phyloP scores from a whole-genome alignment of 2,888 invertebrate species.

The Drosophila percnosoma region DNA sequence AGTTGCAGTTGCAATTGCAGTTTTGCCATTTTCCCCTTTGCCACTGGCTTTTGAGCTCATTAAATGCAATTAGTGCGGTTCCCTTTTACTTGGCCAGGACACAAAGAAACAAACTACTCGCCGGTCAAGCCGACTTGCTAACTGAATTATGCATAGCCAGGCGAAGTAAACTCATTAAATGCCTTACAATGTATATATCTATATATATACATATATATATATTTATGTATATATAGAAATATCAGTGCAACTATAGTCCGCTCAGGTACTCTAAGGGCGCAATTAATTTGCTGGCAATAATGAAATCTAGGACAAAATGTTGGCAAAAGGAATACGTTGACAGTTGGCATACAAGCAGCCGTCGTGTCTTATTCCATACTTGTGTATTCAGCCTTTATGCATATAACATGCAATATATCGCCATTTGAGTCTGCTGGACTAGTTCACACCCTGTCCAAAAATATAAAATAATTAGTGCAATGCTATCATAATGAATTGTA shows the following conservation, averaged over 20 bases:
- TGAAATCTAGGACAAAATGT: conserved; percentile 78
- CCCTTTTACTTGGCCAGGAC: conserved; percentile 34
- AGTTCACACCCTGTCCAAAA: background rate
- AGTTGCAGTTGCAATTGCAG: conserved; percentile 22
- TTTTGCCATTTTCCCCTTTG: conserved; percentile 2
- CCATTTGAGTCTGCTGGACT: background rate
- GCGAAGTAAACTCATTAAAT: conserved; percentile 18
- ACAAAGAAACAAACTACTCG: conserved; percentile 32
- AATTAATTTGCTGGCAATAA: conserved; percentile 80
- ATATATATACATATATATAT: conserved; percentile 1
- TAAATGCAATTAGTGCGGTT: conserved; percentile 60
- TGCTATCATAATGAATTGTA: no score
- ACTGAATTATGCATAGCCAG: conserved; percentile 66
- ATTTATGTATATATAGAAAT: conserved; percentile 1
- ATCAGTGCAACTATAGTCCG: conserved; percentile 16
- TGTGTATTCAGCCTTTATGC: conserved; percentile 32
- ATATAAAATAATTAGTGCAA: background rate
- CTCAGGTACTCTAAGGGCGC: conserved; percentile 47
- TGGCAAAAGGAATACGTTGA: conserved; percentile 74
- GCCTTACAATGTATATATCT: background rate
- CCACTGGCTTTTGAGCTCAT: conserved; percentile 49
- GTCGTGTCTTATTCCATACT: conserved; percentile 11
- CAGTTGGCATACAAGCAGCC: conserved; percentile 51
- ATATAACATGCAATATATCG: conserved; percentile 17
- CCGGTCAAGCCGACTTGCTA: conserved; percentile 59